Evolutionary conservation across 2,797 vertebrate genomes (phyloP).

Genomic region (Antennarius maculatus): DNA sequence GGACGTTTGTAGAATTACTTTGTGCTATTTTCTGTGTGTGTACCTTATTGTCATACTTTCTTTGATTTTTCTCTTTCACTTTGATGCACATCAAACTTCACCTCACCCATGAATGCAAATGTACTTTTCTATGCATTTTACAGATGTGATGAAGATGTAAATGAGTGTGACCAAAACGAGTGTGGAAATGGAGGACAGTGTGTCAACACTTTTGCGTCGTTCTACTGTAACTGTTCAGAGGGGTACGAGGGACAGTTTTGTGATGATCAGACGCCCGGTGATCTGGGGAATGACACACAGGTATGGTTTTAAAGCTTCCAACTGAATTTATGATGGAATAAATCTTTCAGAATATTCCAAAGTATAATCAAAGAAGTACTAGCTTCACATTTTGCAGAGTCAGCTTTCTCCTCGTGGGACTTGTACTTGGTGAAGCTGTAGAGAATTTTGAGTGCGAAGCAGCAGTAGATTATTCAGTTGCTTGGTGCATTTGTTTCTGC

Average conservation of each 20-base stretch:
- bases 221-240: conserved; percentile 92
- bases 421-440: conserved; percentile 37
- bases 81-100: conserved; percentile 31
- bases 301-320: conserved; percentile 36
- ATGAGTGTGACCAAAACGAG: conserved; percentile 88
- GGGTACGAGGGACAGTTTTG: conserved; percentile 90
- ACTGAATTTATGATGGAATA: neutral
- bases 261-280: conserved; percentile 78
- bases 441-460: conserved; percentile 39
- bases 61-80: conserved; percentile 23
- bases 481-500: conserved; percentile 37
- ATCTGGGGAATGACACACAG: conserved; percentile 79
- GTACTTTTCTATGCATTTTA: conserved; percentile 7
- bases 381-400: conserved; percentile 22
- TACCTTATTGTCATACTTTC: conserved; percentile 30
- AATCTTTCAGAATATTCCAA: conserved; percentile 6
- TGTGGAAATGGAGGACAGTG: conserved; percentile 89
- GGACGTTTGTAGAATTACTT: too few relatives aligned
- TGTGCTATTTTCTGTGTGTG: too few relatives aligned
- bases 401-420: conserved; percentile 40
- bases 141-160: conserved; percentile 93
- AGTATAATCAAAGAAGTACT: conserved; percentile 1
- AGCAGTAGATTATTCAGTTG: conserved; percentile 22
- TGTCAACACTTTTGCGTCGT: conserved; percentile 90
- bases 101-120: conserved; percentile 10